Base-by-base conservation (phyloP, 2,888 invertebrate species). In the Argynnis bischoffii region DNA sequence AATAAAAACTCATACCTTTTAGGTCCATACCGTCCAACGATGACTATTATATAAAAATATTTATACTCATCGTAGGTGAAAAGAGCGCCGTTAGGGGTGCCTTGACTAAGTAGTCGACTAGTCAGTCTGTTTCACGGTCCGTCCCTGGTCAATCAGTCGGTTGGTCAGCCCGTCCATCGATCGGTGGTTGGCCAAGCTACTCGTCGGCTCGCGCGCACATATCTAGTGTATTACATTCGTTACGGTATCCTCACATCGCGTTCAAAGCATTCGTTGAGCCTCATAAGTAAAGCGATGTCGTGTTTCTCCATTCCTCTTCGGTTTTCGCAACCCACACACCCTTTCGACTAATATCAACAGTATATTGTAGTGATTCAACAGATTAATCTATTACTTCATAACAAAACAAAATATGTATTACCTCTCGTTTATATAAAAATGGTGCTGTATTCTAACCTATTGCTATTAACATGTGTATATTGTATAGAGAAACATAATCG, bases 1-100 rank as follows among this genome's bases (percentile, higher is more conserved):
- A 90, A 91, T 91, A 86, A 89, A 89, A 89, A 87, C 83, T 87
- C 87, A 84, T 88, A 87, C 86, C 85, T 87, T 88, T 86, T 84
- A 41, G 81, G 64, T 85, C 81, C 87, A 86, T 86, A 87, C 82
- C 85, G 81, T 84, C 87, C 89, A 90, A 89, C 89, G 88, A 89
- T 87, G 87, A 87, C 88, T 86, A 86, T 83, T 84, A 84, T 87
- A 89, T 89, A 88, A 90, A 72, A 74, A 74, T 74, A 75, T 71
- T 66, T 66, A 67, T 68, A 67, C 67, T 65, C 65, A 67, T 69
- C 72, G 69, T 66, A 66, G 65, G 59, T 67, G 55, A 54, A 63
- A 57, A 60, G 67, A 54, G 54, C 63, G 67, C 59, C 47, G 56
- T 56, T 51, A 46, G 64, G 46, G 35, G 55, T 54, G 59, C 53